These are phyloP conservation scores for Hemitrygon akajei DNA, from an alignment of 2,797 vertebrate species.

Conservation along the genomic window DNA sequence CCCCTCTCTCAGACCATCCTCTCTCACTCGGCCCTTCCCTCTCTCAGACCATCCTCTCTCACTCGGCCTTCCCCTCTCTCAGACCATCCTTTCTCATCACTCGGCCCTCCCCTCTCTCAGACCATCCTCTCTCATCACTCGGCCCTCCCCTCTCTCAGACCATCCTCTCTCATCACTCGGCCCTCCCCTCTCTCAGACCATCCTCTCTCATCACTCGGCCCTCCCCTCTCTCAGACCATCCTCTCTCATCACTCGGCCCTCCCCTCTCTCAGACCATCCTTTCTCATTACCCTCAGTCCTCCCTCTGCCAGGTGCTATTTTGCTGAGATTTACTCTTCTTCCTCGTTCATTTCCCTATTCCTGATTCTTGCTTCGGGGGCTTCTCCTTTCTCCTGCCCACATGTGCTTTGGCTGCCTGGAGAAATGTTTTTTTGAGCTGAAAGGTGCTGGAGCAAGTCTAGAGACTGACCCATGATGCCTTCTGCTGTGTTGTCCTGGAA, in stretches of 20 bases:
- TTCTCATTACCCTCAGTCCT: background rate
- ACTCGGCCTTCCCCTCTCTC: background rate
- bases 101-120: background rate
- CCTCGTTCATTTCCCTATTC: no score
- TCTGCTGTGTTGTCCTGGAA: background rate
- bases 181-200: no score
- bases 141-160: background rate
- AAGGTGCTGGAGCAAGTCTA: background rate
- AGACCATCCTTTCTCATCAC: background rate
- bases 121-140: background rate
- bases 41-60: background rate
- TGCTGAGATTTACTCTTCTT: no score
- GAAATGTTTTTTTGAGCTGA: background rate
- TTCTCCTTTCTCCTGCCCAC: no score
- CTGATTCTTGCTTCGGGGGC: no score
- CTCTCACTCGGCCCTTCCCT: background rate
- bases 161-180: background rate
- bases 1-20: background rate
- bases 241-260: no score
- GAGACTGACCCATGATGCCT: background rate
- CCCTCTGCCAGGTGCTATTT: background rate
- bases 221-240: background rate
- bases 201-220: background rate
- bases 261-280: background rate
- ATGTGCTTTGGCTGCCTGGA: no score